Conservation (phyloP, 92 coral and sea anemone genomes). For the Epizoanthus scotinus region DNA sequence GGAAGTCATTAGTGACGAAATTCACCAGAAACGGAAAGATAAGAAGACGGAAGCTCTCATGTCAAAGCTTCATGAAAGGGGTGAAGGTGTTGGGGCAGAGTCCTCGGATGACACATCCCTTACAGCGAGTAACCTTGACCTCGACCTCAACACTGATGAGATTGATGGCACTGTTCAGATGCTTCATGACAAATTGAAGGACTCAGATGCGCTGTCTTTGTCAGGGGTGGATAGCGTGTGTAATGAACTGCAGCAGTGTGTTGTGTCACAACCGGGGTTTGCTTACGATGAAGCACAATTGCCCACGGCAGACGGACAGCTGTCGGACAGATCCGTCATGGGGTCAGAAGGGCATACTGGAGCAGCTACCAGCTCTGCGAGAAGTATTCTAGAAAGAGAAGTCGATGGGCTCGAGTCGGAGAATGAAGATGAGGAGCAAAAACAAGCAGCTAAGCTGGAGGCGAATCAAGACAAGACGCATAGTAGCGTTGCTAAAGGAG, state of each 20-base stretch:
- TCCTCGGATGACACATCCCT: constrained; percentile 88
- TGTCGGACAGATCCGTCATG: constrained; percentile 25
- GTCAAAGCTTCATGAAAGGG: constrained; percentile 83
- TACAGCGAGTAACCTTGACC: constrained; percentile 75
- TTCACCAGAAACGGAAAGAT: constrained; percentile 86
- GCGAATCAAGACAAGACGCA: neutral
- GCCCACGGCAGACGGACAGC: neutral
- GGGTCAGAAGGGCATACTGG: constrained; percentile 19
- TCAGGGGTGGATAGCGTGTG: constrained; percentile 29
- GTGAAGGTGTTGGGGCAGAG: constrained; percentile 96
- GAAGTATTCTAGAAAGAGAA: constrained; percentile 35
- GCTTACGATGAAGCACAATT: neutral
- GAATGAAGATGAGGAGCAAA: constrained; percentile 5
- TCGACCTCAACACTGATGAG: constrained; percentile 64
- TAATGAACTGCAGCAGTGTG: constrained; percentile 18
- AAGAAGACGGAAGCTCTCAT: constrained; percentile 68
- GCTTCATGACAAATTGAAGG: constrained; percentile 16
- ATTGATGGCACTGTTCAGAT: constrained; percentile 34
- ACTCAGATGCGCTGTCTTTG: constrained; percentile 24
- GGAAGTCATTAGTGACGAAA: constrained; percentile 93
- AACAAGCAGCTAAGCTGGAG: neutral
- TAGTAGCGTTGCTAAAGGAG: neutral
- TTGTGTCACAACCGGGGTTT: constrained; percentile 27
- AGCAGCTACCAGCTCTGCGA: neutral
- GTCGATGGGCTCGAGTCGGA: constrained; percentile 37